A percentile compares a stretch with the other conserved stretches of the same genome.
phyloP scores from a whole-genome alignment of 1,140 invertebrate genomes.

The Orius laevigatus region DNA sequence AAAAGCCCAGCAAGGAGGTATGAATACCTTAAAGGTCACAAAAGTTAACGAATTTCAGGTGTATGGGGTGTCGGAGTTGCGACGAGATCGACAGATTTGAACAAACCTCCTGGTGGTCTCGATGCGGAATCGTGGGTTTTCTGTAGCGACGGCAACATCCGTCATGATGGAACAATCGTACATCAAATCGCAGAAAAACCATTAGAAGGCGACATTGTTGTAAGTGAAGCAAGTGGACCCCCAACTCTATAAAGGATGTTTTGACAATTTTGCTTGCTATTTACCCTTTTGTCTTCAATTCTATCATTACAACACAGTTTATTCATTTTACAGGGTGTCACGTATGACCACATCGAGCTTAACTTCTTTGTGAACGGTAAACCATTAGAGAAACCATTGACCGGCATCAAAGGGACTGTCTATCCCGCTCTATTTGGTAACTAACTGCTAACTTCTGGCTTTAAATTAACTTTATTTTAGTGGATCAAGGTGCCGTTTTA shows the following conservation, averaged over 20 bases:
- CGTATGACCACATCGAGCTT: slow-evolving; percentile 91
- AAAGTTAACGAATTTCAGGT: slow-evolving; percentile 27
- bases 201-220: slow-evolving; percentile 89
- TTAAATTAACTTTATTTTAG: slow-evolving; percentile 33
- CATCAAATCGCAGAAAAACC: slow-evolving; percentile 36
- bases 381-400: slow-evolving; percentile 65
- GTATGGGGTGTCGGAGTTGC: slow-evolving; percentile 89
- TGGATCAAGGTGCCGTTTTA: slow-evolving; percentile 92
- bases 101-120: slow-evolving; percentile 63
- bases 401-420: slow-evolving; percentile 76
- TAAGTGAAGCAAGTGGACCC: slow-evolving; percentile 30
- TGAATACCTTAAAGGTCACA: slow-evolving; percentile 7
- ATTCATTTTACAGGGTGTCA: slow-evolving; percentile 50
- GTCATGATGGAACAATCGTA: slow-evolving; percentile 52
- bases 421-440: slow-evolving; percentile 90
- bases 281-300: slow-evolving; percentile 1
- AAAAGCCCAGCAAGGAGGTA: slow-evolving; percentile 88
- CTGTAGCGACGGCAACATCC: slow-evolving; percentile 70
- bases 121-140: slow-evolving; percentile 89
- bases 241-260: neutral
- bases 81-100: slow-evolving; percentile 70
- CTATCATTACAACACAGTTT: neutral
- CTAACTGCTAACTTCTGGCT: slow-evolving; percentile 17
- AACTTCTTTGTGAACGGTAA: slow-evolving; percentile 93
- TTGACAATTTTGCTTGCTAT: neutral